Conservation (phyloP, 2,888 invertebrate genomes). For the Drepanosiphum platanoidis region DNA sequence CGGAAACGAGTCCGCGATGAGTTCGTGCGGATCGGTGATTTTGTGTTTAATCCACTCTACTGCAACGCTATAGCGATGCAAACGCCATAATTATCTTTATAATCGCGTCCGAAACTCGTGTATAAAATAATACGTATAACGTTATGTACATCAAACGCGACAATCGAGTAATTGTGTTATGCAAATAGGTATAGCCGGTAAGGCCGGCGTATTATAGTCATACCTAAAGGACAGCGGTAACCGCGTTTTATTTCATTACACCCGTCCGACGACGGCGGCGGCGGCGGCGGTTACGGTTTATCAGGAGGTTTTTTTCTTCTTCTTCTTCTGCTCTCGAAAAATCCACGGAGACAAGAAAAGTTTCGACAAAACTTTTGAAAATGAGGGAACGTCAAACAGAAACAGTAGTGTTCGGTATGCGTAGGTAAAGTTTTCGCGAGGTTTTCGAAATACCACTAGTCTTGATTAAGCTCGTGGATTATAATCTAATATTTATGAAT, state of each 20-base stretch:
- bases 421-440: neutral
- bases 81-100: neutral
- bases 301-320: neutral
- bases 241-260: too few species aligned
- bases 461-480: neutral
- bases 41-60: too few species aligned
- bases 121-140: neutral
- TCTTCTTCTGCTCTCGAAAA: neutral
- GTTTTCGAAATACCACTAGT: neutral
- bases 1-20: too few species aligned
- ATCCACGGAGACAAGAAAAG: neutral
- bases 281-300: neutral
- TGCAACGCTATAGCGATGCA: neutral
- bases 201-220: neutral
- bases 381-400: neutral
- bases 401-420: too few species aligned
- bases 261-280: too few species aligned
- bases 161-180: neutral
- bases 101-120: neutral
- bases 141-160: neutral
- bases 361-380: neutral
- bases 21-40: too few species aligned
- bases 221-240: too few species aligned
- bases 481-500: conserved; percentile 6
- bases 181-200: too few species aligned